These are phyloP conservation scores for Phenganax marumi DNA, from an alignment of 92 coral and sea anemone species.

Conservation along the genomic window DNA sequence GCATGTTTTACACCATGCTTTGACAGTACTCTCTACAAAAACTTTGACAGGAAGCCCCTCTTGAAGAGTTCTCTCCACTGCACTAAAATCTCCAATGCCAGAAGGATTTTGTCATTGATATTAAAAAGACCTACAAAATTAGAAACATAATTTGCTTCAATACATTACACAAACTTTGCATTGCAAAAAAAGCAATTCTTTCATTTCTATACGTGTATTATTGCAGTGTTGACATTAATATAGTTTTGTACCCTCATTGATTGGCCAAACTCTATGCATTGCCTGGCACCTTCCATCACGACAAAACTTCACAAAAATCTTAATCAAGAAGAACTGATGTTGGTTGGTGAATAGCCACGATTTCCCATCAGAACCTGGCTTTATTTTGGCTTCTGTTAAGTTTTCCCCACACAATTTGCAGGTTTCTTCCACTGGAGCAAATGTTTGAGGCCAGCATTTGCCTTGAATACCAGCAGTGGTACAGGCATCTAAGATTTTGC, in stretches of 20 bases:
- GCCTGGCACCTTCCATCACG: not conserved
- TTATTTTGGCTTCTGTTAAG: constrained; percentile 3
- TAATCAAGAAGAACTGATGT: not conserved
- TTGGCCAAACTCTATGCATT: constrained; percentile 22
- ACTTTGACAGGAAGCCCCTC: constrained; percentile 43
- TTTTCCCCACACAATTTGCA: constrained; percentile 11
- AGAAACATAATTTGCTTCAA: not conserved
- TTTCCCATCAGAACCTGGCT: constrained; percentile 16
- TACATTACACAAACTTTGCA: not conserved
- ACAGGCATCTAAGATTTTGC: constrained; percentile 3
- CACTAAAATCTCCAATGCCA: constrained; percentile 30
- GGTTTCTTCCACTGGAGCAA: not conserved
- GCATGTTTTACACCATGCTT: constrained; percentile 21
- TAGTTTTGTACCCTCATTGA: constrained; percentile 3
- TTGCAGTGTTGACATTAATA: not conserved
- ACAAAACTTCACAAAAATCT: not conserved
- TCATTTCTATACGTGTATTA: not conserved
- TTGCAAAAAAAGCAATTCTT: not conserved
- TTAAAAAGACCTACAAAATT: not conserved
- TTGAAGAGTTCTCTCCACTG: constrained; percentile 46
- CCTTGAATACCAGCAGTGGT: not conserved
- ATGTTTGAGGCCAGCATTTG: constrained; percentile 1
- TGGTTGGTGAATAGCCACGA: not conserved
- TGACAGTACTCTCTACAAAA: constrained; percentile 30
- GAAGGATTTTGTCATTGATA: constrained; percentile 41